Percentiles rank a stretch among this genome's conserved stretches.
Evolutionary conservation across 2,113 vertebrate species (phyloP).

Genomic region (Emydura subglobosa): DNA sequence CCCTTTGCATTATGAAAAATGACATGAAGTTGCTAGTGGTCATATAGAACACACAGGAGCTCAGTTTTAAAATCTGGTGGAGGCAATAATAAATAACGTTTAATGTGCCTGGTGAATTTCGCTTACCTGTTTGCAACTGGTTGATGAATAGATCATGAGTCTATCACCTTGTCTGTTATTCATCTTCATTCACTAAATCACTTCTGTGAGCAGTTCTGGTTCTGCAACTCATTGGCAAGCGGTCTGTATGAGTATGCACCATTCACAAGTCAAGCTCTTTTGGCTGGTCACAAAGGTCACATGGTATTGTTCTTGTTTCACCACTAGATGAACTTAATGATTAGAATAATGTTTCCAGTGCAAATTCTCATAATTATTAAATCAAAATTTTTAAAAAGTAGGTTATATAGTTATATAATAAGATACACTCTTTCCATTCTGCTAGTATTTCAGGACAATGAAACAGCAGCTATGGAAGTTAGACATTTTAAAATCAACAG

Average conservation of each 20-base stretch:
- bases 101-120: neutral
- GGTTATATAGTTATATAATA: too few species aligned
- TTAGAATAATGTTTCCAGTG: conserved; percentile 30
- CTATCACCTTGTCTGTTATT: too few species aligned
- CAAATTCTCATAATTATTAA: neutral
- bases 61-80: neutral
- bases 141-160: too few species aligned
- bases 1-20: neutral
- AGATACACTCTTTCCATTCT: too few species aligned
- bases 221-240: too few species aligned
- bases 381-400: neutral
- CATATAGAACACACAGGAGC: neutral
- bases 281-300: neutral
- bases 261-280: neutral
- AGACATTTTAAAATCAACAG: too few species aligned
- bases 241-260: too few species aligned
- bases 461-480: too few species aligned
- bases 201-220: too few species aligned
- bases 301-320: neutral
- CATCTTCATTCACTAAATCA: too few species aligned
- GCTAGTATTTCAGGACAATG: too few species aligned
- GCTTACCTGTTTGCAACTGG: too few species aligned
- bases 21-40: neutral
- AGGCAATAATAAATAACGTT: neutral
- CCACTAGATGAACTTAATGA: conserved; percentile 32